These are phyloP conservation scores for Phrynocephalus forsythii DNA, from an alignment of 2,797 vertebrate species.

Conservation along the genomic window DNA sequence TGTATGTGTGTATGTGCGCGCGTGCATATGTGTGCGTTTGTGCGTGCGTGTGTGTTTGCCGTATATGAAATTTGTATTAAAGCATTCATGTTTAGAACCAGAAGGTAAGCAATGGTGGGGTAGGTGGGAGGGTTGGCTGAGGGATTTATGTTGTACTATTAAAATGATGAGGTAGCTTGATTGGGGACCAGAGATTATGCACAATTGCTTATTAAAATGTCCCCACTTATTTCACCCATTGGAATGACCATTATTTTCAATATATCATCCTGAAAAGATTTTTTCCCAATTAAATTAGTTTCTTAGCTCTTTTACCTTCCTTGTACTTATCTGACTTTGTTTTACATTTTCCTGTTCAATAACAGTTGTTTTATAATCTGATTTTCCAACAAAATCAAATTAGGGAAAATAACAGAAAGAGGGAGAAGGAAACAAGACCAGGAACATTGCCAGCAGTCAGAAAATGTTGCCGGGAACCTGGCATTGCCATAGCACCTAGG, in stretches of 20 bases:
- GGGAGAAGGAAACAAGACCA: not conserved
- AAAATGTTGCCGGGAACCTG: not conserved
- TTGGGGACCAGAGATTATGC: not conserved
- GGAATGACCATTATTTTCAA: not conserved
- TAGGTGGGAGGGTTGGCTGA: not conserved
- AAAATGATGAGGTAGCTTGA: constrained; percentile 3
- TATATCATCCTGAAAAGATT: not conserved
- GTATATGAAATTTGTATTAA: not conserved
- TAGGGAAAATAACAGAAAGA: not conserved
- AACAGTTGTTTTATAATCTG: not conserved
- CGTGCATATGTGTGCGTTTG: too few relatives aligned
- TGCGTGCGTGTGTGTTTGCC: not conserved
- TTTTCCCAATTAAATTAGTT: not conserved
- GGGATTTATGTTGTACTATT: not conserved
- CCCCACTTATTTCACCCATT: not conserved
- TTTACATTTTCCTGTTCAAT: not conserved
- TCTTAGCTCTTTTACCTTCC: not conserved
- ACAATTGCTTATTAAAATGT: constrained; percentile 11
- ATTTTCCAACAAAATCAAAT: not conserved
- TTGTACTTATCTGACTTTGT: not conserved
- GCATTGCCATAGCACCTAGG: not conserved
- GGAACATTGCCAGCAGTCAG: not conserved
- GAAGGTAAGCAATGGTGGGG: not conserved
- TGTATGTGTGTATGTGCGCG: too few relatives aligned
- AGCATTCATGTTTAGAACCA: not conserved